Evolutionary conservation across 2,113 vertebrate species (phyloP).

Genomic region (Apteryx mantelli): DNA sequence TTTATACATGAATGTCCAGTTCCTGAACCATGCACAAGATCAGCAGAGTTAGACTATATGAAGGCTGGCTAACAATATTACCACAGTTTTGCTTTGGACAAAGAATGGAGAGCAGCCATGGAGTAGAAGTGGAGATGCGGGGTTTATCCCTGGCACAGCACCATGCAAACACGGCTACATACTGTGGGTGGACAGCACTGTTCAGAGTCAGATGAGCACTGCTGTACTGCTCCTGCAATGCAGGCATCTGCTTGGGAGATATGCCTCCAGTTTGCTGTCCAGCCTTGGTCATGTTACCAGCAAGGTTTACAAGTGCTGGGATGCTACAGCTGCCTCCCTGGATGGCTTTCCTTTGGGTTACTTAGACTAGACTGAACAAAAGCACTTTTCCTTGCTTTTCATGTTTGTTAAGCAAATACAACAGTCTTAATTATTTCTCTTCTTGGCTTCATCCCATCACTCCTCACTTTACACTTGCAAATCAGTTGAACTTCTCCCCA

Average conservation of each 20-base stretch:
- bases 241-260: not conserved
- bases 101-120: not conserved
- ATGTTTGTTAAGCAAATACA: not conserved
- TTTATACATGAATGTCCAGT: not conserved
- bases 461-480: no score
- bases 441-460: not conserved
- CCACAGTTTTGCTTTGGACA: not conserved
- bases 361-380: not conserved
- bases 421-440: not conserved
- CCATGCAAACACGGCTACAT: not conserved
- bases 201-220: not conserved
- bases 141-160: not conserved
- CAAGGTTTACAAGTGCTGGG: not conserved
- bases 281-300: accelerated
- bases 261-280: not conserved
- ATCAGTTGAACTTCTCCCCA: not conserved
- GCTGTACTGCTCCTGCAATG: not conserved
- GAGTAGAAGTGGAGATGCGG: not conserved
- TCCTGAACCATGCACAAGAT: not conserved
- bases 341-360: not conserved
- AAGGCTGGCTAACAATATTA: not conserved
- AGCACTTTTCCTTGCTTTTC: not conserved
- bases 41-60: no score
- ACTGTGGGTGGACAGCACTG: no score
- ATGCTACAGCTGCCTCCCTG: no score